Conservation (phyloP, 2,113 vertebrate species). For the Cepphus grylle region DNA sequence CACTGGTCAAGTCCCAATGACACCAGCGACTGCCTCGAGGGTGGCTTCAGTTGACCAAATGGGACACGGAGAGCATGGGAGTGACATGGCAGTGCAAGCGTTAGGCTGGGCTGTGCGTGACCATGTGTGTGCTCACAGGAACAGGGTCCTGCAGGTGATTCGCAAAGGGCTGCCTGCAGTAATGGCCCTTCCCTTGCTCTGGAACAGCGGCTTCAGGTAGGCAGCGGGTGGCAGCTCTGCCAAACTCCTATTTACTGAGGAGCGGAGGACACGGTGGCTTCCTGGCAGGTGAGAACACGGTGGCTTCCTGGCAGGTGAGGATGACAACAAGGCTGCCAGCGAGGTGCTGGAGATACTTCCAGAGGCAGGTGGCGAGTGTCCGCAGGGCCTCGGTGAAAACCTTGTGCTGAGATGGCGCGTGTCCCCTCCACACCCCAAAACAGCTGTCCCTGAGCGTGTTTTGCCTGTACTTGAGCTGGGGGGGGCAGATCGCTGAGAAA, state of each 20-base stretch:
- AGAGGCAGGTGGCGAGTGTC: rapidly evolving
- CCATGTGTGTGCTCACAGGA: rapidly evolving
- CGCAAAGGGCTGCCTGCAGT: not conserved
- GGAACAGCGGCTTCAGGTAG: not conserved
- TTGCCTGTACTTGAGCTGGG: not conserved
- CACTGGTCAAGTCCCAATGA: not conserved
- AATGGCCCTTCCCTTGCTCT: not conserved
- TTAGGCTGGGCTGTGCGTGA: rapidly evolving
- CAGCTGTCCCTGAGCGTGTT: not conserved
- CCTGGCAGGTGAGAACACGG: not conserved
- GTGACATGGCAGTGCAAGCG: not conserved
- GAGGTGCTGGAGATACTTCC: not conserved
- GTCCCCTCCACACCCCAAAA: not conserved
- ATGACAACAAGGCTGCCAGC: not conserved
- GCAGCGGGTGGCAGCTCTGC: not conserved
- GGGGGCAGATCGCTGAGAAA: not conserved
- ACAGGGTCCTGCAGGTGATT: not conserved
- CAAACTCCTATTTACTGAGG: not conserved
- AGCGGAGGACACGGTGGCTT: not conserved
- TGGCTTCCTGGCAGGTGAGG: not conserved
- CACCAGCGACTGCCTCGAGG: rapidly evolving
- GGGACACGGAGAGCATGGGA: not conserved
- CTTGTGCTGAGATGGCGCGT: not conserved
- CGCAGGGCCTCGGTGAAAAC: not conserved
- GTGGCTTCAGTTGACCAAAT: not conserved